phyloP scores from a whole-genome alignment of 2,797 vertebrate species.

The Enteromius radiatus region DNA sequence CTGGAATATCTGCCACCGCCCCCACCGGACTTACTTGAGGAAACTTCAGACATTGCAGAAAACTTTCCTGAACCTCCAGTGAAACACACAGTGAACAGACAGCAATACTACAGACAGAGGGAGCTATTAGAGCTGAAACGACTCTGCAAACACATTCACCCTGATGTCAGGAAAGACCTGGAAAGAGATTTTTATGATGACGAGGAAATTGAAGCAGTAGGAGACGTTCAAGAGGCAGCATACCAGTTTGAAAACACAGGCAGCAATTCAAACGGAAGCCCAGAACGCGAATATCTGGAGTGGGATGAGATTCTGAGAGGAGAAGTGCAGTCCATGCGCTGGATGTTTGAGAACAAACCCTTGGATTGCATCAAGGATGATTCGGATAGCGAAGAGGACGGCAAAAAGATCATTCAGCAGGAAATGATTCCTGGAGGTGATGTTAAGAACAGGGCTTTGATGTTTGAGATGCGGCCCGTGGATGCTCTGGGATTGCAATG shows the following conservation, averaged over 20 bases:
- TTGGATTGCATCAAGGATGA: constrained; percentile 82
- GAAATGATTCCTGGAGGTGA: constrained; percentile 85
- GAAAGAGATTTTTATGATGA: constrained; percentile 82
- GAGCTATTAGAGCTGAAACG: constrained; percentile 85
- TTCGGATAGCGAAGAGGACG: constrained; percentile 70
- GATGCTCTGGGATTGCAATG: constrained; percentile 69
- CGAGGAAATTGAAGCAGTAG: constrained; percentile 72
- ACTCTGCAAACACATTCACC: constrained; percentile 87
- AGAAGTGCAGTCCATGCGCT: constrained; percentile 85
- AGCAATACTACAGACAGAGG: constrained; percentile 82
- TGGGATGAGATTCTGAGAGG: constrained; percentile 87
- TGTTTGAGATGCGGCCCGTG: constrained; percentile 89
- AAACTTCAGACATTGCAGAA: constrained; percentile 73
- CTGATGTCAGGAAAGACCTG: constrained; percentile 85
- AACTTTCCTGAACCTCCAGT: constrained; percentile 77
- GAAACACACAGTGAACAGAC: constrained; percentile 74
- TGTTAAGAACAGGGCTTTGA: constrained; percentile 84
- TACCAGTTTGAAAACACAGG: constrained; percentile 80
- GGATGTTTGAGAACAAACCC: constrained; percentile 90
- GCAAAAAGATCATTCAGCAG: constrained; percentile 76
- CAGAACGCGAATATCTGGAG: constrained; percentile 80
- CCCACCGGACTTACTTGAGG: constrained; percentile 81
- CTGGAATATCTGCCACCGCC: constrained; percentile 83
- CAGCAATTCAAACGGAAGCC: constrained; percentile 72
- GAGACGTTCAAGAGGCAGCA: constrained; percentile 71